Conservation (phyloP, 2,888 invertebrate genomes). For the Watsonalla binaria region DNA sequence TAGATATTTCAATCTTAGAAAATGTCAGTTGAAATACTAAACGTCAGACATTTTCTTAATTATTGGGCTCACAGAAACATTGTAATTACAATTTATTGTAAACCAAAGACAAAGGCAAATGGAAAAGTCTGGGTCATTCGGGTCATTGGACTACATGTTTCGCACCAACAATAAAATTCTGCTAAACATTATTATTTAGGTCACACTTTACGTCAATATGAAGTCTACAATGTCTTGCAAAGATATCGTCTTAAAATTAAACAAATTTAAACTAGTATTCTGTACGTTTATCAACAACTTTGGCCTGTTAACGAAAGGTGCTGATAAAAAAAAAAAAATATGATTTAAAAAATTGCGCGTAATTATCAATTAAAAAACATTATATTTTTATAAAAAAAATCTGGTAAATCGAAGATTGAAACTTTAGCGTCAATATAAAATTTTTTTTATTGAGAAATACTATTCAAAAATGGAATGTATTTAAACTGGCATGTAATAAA, state of each 20-base stretch:
- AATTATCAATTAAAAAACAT: background rate
- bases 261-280: background rate
- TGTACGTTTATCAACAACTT: background rate
- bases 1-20: too few relatives aligned
- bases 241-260: background rate
- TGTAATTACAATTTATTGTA: too few relatives aligned
- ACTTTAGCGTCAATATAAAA: too few relatives aligned
- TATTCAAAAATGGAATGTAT: too few relatives aligned
- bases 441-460: too few relatives aligned
- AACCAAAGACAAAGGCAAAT: background rate
- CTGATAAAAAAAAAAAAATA: too few relatives aligned
- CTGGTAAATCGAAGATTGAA: too few relatives aligned
- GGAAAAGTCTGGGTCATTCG: background rate
- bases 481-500: slow-evolving; percentile 5
- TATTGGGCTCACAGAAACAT: too few relatives aligned
- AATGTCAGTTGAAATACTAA: too few relatives aligned
- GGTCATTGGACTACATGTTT: background rate
- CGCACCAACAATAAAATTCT: background rate
- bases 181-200: background rate
- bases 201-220: background rate
- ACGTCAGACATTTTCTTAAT: too few relatives aligned
- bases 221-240: background rate
- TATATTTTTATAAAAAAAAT: background rate
- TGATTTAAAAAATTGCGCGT: too few relatives aligned
- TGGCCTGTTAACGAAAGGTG: too few relatives aligned